Evolutionary conservation across 1,140 invertebrate species (phyloP), one percentile per base, ranked within the genome.

Genomic region (Eueides isabella): DNA sequence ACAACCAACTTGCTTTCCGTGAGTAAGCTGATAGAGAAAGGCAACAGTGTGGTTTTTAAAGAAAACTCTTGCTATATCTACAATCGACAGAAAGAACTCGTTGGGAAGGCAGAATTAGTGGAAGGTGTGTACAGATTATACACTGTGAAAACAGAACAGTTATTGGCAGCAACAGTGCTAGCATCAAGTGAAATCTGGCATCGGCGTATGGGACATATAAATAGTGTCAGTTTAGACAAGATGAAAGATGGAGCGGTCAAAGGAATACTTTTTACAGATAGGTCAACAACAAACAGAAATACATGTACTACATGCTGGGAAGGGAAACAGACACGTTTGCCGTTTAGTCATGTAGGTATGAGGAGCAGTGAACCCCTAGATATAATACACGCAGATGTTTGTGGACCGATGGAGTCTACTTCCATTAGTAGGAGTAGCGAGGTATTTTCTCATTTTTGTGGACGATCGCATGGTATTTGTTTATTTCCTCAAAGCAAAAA

Each of bases 91-190:
- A 75, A 75, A 23, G 64, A 69, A 28, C 71, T 72, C 9, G 48
- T 75, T 67, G 77, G 67, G 7, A 29, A 31, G 12, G 77, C 66
- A 63, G 33, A 61, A 64, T 73, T 73, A 71, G 44, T 65, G 1
- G 61, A 75, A 44, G 73, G 71, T 35, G 77, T 78, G 67, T 78
- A 75, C 19, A 78, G 33, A 35, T 75, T 78, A 69, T 14, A 14
- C 2, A 72, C 38, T 12, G 14, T 7, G 31, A 69, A 78, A 29
- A 38, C 67, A 70, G 69, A 69, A 64, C 61, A 70, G 29, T 14
- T 33, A 71, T 35, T 72, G 28, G 41, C 70, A 69, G 69, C 70
- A 26, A 33, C 38, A 48, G 66, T 7, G 5, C 9, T 38, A 41
- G 44, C 29, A 48, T 31, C 31, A 31, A 31, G 31, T 7, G 9